These are phyloP conservation scores for Ageneiosus marmoratus DNA, from an alignment of 2,113 vertebrate species.

Conservation along the genomic window DNA sequence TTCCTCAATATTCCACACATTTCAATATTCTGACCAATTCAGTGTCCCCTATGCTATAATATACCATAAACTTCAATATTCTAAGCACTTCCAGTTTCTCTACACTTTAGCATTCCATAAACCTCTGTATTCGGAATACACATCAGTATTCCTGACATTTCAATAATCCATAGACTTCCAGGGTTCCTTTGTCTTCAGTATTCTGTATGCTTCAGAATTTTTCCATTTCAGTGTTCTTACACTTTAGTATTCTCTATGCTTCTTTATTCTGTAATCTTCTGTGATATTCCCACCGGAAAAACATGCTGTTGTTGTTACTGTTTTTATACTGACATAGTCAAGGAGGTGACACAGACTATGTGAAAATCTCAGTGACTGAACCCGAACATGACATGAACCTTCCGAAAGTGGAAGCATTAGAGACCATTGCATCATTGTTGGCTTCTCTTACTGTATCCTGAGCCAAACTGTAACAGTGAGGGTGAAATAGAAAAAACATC, in stretches of 20 bases:
- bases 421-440: no score
- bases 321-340: no score
- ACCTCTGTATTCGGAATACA: neutral
- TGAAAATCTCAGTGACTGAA: no score
- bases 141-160: neutral
- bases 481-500: neutral
- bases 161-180: neutral
- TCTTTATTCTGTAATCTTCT: neutral
- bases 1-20: accelerated
- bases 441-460: neutral
- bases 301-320: no score
- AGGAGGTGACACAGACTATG: no score
- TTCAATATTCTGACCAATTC: neutral
- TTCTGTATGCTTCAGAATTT: neutral
- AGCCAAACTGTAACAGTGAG: neutral
- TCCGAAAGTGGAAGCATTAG: no score
- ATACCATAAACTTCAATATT: neutral
- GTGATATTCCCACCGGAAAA: no score
- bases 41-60: neutral
- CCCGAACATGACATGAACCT: no score
- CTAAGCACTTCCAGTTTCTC: neutral
- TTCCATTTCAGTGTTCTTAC: neutral
- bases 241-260: neutral
- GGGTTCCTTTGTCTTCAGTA: neutral
- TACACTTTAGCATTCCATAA: neutral